These are phyloP conservation scores for Acromyrmex heyeri DNA, from an alignment of 1,140 invertebrate genomes.

Conservation along the genomic window DNA sequence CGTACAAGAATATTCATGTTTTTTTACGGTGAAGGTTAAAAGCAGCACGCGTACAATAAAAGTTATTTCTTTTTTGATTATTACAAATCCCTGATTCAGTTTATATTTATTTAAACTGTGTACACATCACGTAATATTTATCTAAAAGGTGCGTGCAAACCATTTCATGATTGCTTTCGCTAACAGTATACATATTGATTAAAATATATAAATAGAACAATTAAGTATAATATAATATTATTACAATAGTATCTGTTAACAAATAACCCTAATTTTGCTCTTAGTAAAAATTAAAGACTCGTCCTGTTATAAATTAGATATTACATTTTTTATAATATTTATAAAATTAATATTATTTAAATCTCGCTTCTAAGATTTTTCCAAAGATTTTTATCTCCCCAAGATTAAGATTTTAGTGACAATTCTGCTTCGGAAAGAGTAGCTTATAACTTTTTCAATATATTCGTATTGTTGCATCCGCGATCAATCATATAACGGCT, in stretches of 20 bases:
- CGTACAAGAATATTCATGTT: not conserved
- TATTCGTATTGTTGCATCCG: not conserved
- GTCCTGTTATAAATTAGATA: not conserved
- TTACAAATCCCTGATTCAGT: not conserved
- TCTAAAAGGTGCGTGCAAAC: not conserved
- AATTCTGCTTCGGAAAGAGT: not conserved
- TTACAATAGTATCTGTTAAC: no score
- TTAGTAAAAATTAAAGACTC: no score
- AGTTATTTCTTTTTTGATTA: not conserved
- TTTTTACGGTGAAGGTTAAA: not conserved
- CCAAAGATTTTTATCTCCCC: not conserved
- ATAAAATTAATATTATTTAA: not conserved
- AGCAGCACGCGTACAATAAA: not conserved
- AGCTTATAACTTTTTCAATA: not conserved
- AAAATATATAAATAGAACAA: not conserved
- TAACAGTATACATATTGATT: not conserved
- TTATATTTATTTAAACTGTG: not conserved
- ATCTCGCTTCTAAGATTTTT: not conserved
- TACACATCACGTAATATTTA: not conserved
- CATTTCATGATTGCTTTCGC: not conserved
- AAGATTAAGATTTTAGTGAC: not conserved
- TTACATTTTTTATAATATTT: not conserved
- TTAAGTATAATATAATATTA: not conserved
- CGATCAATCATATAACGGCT: not conserved
- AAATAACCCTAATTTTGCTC: no score